These are phyloP conservation scores for Onychostoma macrolepis DNA, from an alignment of 2,113 vertebrate genomes.

Conservation along the genomic window DNA sequence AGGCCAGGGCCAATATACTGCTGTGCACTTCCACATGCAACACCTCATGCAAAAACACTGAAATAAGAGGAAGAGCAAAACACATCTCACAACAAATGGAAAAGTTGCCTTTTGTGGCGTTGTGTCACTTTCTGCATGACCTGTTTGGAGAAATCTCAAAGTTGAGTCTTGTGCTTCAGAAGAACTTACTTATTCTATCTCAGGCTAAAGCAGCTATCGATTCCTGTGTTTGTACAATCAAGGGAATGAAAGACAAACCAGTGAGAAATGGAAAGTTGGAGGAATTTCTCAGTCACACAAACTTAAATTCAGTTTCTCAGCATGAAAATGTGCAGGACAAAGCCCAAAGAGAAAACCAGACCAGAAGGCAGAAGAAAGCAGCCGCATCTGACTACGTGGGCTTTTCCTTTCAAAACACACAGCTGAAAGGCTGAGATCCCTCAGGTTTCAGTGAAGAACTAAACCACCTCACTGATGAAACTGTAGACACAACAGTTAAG, in stretches of 20 bases:
- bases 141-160: neutral
- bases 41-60: neutral
- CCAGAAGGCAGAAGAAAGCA: neutral
- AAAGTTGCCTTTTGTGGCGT: neutral
- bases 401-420: neutral
- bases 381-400: neutral
- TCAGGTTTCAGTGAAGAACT: neutral
- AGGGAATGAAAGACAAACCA: conserved; percentile 2
- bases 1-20: neutral
- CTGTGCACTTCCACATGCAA: neutral
- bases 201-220: neutral
- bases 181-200: no score
- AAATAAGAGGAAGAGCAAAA: neutral
- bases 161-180: no score
- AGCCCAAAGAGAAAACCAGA: neutral
- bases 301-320: conserved; percentile 1
- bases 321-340: conserved; percentile 9
- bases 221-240: conserved; percentile 1
- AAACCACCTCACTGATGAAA: neutral
- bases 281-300: neutral
- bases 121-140: neutral
- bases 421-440: neutral
- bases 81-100: neutral
- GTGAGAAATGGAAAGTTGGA: neutral
- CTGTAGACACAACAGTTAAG: neutral